Conservation (phyloP, 2,113 vertebrate species). For the Nansenia antarctica region DNA sequence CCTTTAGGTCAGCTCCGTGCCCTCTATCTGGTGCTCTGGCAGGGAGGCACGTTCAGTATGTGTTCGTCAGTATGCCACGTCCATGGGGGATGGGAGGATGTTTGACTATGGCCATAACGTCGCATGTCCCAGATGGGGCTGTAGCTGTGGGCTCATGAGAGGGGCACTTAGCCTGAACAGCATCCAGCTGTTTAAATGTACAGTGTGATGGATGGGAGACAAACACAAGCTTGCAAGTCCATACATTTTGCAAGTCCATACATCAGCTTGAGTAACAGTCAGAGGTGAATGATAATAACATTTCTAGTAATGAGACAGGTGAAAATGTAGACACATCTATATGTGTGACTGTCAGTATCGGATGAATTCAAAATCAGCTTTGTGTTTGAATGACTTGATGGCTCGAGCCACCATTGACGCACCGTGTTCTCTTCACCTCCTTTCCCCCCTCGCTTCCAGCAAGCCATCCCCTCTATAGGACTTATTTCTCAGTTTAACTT, state of each 20-base stretch:
- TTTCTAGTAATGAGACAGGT: not conserved
- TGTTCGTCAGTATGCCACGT: no score
- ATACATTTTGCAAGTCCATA: not conserved
- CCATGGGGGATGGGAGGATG: no score
- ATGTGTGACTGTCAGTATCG: slow-evolving; percentile 12
- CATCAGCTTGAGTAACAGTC: slow-evolving; percentile 13
- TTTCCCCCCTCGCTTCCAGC: not conserved
- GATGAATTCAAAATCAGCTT: slow-evolving; percentile 48
- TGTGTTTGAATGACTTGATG: slow-evolving; percentile 45
- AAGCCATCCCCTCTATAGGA: not conserved
- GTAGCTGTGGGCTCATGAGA: slow-evolving; percentile 33
- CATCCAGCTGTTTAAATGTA: slow-evolving; percentile 29
- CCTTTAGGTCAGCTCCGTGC: no score
- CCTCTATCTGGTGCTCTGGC: not conserved
- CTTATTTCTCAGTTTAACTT: not conserved
- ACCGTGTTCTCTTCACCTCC: not conserved
- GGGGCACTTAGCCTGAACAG: slow-evolving; percentile 32
- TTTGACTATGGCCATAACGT: not conserved
- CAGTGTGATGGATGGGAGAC: not conserved
- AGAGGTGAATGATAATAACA: not conserved
- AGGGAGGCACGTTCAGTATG: no score
- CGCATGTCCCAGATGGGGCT: not conserved
- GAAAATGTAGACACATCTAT: not conserved
- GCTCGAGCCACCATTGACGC: slow-evolving; percentile 47
- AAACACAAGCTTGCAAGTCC: slow-evolving; percentile 2